Base-by-base conservation (phyloP, 1,140 invertebrate genomes). In the Papilio xuthus region DNA sequence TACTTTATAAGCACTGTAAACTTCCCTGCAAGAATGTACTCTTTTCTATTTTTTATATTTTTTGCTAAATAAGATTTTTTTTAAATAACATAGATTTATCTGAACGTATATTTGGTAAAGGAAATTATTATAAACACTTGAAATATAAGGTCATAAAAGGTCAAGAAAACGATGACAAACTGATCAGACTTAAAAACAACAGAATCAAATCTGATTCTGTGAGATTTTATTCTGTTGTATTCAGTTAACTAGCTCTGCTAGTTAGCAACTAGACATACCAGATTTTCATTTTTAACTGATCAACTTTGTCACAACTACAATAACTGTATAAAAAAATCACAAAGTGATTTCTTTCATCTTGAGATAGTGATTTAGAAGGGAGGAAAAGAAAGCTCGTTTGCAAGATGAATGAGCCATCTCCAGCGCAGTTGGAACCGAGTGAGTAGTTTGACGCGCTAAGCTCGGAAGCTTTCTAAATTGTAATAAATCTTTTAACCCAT, bases 401-500 rank as follows among this genome's bases (percentile, higher is more conserved):
- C 41, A 23, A 42, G 41, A 71, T 42, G 69, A 71, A 71, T 71
- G 69, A 32, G n/a, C 37, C 69, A 71, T 71, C 69, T 71, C 69
- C 69, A 42, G 37, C n/a, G 12, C 69, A 71, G 28, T 37, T 32
- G 69, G 60, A 32, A 20, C 23, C 7, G 60, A 71, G 32, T 42
- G 69, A 42, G 41, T 23, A 7, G 69, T 37, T n/a, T 71, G 69
- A 42, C 37, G 67, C n/a, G 32, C 69, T 67, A 42, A 71, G 69
- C 32, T 42, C 41, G 32, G 41, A 71, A 71, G 69, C 69, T 71
- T 71, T 71, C 69, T 71, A 71, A 71, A 71, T 23, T 42, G 41
- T 71, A 20, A 71, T 71, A 71, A 71, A 71, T 71, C 69, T 71
- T 71, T 32, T 67, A 67, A 67, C 28, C 60, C 32, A 67, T 67